phyloP scores from a whole-genome alignment of 2,797 vertebrate genomes.

The Pristis pectinata region DNA sequence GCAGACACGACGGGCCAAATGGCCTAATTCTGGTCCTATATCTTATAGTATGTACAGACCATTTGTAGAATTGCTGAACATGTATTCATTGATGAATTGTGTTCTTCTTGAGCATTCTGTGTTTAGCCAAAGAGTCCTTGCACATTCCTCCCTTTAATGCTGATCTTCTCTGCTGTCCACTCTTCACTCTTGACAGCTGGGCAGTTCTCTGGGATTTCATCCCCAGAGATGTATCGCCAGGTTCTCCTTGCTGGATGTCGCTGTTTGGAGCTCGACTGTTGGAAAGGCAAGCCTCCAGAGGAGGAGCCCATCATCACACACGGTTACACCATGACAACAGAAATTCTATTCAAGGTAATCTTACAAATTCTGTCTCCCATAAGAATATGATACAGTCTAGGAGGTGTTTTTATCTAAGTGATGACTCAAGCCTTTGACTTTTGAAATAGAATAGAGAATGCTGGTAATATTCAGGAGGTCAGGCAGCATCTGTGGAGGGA shows the following conservation, averaged over 20 bases:
- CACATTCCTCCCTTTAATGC: neutral
- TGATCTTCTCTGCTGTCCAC: neutral
- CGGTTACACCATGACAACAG: slow-evolving; percentile 97
- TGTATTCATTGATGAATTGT: neutral
- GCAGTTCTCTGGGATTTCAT: slow-evolving; percentile 90
- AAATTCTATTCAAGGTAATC: slow-evolving; percentile 89
- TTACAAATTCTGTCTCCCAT: neutral
- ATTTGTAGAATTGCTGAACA: neutral
- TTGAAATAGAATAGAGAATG: neutral
- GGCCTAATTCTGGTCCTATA: too few species aligned
- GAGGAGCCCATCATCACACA: slow-evolving; percentile 97
- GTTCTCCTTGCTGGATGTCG: slow-evolving; percentile 85
- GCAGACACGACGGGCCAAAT: too few species aligned
- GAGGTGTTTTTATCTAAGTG: neutral
- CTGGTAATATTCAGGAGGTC: too few species aligned
- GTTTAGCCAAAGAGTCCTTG: neutral
- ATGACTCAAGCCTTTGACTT: neutral
- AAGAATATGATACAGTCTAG: neutral
- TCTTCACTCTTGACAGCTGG: slow-evolving; percentile 62
- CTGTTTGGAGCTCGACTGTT: slow-evolving; percentile 95
- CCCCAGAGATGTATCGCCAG: slow-evolving; percentile 96
- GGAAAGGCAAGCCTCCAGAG: slow-evolving; percentile 90
- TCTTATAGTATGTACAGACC: too few species aligned
- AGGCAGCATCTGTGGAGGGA: too few species aligned
- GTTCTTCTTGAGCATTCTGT: neutral